Evolutionary conservation across 2,113 vertebrate species (phyloP).

Genomic region (Pantherophis guttatus): DNA sequence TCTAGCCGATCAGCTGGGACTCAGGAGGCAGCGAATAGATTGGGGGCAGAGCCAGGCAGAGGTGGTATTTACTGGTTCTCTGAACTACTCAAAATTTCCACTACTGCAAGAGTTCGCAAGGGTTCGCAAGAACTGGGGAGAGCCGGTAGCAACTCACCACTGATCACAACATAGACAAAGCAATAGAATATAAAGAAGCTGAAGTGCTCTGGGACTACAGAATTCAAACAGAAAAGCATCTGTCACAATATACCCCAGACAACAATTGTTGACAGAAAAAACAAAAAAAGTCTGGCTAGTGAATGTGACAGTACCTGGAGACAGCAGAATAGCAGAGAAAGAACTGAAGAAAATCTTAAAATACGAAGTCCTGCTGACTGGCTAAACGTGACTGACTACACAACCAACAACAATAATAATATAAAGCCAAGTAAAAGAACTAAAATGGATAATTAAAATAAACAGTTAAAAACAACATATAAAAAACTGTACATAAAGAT

Average conservation of each 20-base stretch:
- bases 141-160: too few species aligned
- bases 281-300: not conserved
- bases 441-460: not conserved
- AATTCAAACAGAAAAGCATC: not conserved
- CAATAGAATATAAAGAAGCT: not conserved
- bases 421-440: not conserved
- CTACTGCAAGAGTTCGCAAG: too few species aligned
- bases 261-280: not conserved
- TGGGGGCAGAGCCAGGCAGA: too few species aligned
- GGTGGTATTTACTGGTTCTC: too few species aligned
- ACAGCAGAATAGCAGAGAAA: not conserved
- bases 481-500: not conserved
- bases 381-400: not conserved
- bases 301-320: not conserved
- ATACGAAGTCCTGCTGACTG: not conserved
- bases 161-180: not conserved
- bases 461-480: not conserved
- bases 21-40: too few species aligned
- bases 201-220: not conserved
- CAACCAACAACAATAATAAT: not conserved
- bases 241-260: not conserved
- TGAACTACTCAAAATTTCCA: too few species aligned
- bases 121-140: too few species aligned
- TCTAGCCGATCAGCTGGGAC: too few species aligned
- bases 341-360: not conserved